Base-by-base conservation (phyloP, 2,888 invertebrate species). In the Muscina levida region DNA sequence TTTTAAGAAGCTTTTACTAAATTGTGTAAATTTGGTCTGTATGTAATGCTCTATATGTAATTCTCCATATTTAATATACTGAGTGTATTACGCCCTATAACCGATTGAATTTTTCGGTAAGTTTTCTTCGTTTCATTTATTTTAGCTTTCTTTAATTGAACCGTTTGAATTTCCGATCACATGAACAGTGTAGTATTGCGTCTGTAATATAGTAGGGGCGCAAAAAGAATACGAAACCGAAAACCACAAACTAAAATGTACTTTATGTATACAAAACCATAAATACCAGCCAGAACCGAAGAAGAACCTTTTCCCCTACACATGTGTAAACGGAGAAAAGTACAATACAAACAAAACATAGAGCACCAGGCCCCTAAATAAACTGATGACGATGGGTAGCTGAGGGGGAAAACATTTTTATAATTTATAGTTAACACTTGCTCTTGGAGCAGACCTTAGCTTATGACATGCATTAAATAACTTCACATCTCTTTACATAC, bases 341-440 rank as follows among this genome's bases (percentile, higher is more conserved):
- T n/a, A n/a, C 4, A 31, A 31, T 31, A 31, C 3, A 31, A 31
- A 31, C 0, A 51, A 39, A 17, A 62, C 19, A 59, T 15, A 65
- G 59, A 72, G 37, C 48, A 56, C 66, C 53, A 46, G 59, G 53
- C 66, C 19, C 73, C 59, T 68, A 19, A 15, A 46, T n/a, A 22
- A 13, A 57, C 37, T 37, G 39, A 46, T 15, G 44, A 15, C 51
- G 51, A 51, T 19, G 59, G 13, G 26, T 44, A 10, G 19, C 10
- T 6, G 62, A 66, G 46, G 77, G 26, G n/a, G 48, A 78, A 76
- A 19, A 72, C 56, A 76, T 72, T 83, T 31, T 83, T 77, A 82
- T 82, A 82, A 83, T 83, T 82, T 82, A 83, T 82, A 77, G 83
- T 78, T 76, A 76, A 82, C 79, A 83, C 80, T 82, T 80, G 79